Conservation (phyloP, 2,888 invertebrate genomes). For the Cheiracanthium punctorium region DNA sequence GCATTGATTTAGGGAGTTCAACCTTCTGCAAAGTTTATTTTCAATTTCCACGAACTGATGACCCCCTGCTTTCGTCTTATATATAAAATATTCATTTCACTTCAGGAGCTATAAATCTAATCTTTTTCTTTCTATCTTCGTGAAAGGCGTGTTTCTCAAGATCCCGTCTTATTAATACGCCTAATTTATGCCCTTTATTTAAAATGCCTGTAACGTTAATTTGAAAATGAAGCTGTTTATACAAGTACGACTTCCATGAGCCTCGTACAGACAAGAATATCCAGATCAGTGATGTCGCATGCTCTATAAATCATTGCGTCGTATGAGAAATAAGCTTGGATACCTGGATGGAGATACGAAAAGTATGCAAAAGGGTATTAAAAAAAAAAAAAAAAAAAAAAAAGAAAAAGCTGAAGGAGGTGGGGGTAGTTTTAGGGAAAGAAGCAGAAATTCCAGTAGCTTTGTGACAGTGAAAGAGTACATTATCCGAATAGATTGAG, state of each 20-base stretch:
- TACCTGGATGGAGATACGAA: neutral
- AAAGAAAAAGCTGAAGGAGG: neutral
- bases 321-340: neutral
- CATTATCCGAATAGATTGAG: conserved; percentile 47
- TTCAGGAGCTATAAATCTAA: conserved; percentile 38
- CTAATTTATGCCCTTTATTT: neutral
- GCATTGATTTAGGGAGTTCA: conserved; percentile 47
- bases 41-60: conserved; percentile 51
- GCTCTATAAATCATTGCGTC: neutral
- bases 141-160: neutral
- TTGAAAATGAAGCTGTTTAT: neutral
- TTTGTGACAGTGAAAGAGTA: conserved; percentile 56
- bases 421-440: neutral
- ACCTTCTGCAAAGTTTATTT: conserved; percentile 50
- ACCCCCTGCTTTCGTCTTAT: conserved; percentile 25
- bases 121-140: neutral
- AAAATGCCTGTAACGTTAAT: neutral
- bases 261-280: neutral
- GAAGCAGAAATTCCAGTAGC: neutral
- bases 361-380: neutral
- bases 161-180: neutral
- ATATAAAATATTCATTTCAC: conserved; percentile 56
- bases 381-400: too few relatives aligned
- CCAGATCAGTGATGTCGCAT: neutral
- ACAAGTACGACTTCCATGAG: neutral